A percentile compares a stretch with the other conserved stretches of the same genome.
phyloP scores from a whole-genome alignment of 1,140 invertebrate genomes.

The Frieseomelitta varia region DNA sequence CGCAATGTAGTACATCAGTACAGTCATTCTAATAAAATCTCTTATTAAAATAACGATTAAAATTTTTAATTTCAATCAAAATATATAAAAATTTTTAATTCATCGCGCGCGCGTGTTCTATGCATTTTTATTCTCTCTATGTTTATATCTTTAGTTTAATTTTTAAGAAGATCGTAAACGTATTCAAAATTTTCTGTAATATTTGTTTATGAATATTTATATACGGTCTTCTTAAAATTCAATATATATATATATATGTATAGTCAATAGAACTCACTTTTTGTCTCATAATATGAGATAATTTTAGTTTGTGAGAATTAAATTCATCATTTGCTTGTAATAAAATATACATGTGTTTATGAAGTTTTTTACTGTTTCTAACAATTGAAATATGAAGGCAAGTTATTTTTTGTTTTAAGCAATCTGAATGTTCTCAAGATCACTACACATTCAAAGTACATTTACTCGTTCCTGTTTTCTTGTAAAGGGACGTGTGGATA shows the following conservation, averaged over 20 bases:
- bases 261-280: slow-evolving; percentile 23
- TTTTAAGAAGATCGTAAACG: slow-evolving; percentile 48
- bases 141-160: slow-evolving; percentile 10
- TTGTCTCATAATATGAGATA: slow-evolving; percentile 33
- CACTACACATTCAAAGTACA: background rate
- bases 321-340: slow-evolving; percentile 50
- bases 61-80: slow-evolving; percentile 53
- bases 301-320: slow-evolving; percentile 48
- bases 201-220: slow-evolving; percentile 23
- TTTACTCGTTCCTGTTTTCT: slow-evolving; percentile 57
- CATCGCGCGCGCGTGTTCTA: slow-evolving; percentile 19
- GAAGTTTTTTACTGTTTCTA: slow-evolving; percentile 30
- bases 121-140: slow-evolving; percentile 7
- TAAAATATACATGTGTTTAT: slow-evolving; percentile 60
- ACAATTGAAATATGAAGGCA: slow-evolving; percentile 48
- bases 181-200: slow-evolving; percentile 16
- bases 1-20: slow-evolving; percentile 30
- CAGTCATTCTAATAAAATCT: slow-evolving; percentile 50
- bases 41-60: slow-evolving; percentile 56
- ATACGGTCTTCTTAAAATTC: slow-evolving; percentile 38
- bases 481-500: slow-evolving; percentile 81
- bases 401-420: slow-evolving; percentile 33
- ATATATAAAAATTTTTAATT: slow-evolving; percentile 57
- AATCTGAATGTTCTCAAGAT: slow-evolving; percentile 32
- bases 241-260: slow-evolving; percentile 14